Evolutionary conservation across 2,113 vertebrate genomes (phyloP), one percentile per base, ranked within the genome.

Genomic region (Podarcis cretensis): DNA sequence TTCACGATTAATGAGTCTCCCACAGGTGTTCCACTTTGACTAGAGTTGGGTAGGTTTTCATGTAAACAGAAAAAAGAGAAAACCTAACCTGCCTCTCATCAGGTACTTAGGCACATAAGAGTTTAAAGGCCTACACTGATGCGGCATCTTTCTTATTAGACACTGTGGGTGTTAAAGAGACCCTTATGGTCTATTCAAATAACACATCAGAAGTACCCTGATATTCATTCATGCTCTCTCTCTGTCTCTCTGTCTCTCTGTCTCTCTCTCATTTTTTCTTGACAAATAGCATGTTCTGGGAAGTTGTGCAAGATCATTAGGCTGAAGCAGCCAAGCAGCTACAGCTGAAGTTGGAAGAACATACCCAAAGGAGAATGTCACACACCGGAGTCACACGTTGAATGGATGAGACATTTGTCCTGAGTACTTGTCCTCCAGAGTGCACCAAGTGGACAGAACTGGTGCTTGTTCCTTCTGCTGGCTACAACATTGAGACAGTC

Each of bases 21-120:
- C 89, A 91, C 88, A 94, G 92, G 90, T 89, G 87, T 89, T 90
- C 91, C 93, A 76, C 92, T 95, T 95, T 95, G 92, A 89, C 94
- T 94, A 92, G 92, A 92, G 91, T 89, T 92, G 89, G 81, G 83
- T 65, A 89, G 91, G 83, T 93, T 89, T 66, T 92, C 65, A 85
- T 20, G 76, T 92, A 82, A 87, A 87, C 80, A 91, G 82, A 87
- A 87, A 89, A 83, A 89, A 90, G 85, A 91, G 83, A 90, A 86
- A 88, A 75, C 66, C 87, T 84, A 87, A 93, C 86, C 89, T 85
- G 88, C 32, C 21, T 30, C 88, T 94, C 94, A 90, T 94, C 92
- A 89, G 74, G 1, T 86, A 71, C 85, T 91, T 90, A 66, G 89
- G 84, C 66, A 91, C 90, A 92, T 88, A 91, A 76, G 81, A 88